Conservation (phyloP, 1,140 invertebrate species). For the Cepaea nemoralis region DNA sequence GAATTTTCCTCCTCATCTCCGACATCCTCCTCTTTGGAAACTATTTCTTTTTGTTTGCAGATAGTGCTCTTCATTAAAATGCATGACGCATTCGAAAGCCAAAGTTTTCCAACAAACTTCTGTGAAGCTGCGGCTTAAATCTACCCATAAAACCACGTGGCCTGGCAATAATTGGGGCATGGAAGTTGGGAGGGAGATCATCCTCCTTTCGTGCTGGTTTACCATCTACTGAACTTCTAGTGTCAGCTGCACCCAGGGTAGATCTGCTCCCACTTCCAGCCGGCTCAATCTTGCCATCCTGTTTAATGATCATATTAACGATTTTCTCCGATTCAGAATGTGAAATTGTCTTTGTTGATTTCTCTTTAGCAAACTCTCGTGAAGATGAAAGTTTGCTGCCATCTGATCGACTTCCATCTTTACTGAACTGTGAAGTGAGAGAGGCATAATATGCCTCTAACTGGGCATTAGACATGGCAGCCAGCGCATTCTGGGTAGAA, state of each 20-base stretch:
- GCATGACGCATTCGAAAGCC: conserved; percentile 96
- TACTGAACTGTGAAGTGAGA: not conserved
- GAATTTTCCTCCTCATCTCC: conserved; percentile 47
- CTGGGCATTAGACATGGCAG: conserved; percentile 31
- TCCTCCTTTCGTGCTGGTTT: conserved; percentile 24
- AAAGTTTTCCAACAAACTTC: conserved; percentile 90
- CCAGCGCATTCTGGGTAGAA: conserved; percentile 18
- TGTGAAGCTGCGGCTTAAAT: conserved; percentile 83
- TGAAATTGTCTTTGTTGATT: not conserved
- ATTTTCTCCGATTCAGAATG: conserved; percentile 22
- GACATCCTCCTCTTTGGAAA: conserved; percentile 49
- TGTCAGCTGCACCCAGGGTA: not conserved
- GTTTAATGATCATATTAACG: conserved; percentile 38
- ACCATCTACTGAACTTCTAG: not conserved
- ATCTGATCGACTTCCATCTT: not conserved
- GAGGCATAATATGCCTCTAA: conserved; percentile 21
- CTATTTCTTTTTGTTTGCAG: conserved; percentile 56
- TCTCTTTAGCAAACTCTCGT: conserved; percentile 10
- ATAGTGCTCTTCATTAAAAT: conserved; percentile 92
- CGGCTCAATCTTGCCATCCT: conserved; percentile 40
- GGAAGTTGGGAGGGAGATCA: conserved; percentile 41
- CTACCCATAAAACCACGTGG: conserved; percentile 76
- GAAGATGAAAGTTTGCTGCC: not conserved
- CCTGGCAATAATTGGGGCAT: conserved; percentile 61
- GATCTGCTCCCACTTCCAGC: not conserved